Percentiles rank a stretch among this genome's conserved stretches.
phyloP scores from a whole-genome alignment of 2,797 vertebrate species.

The Myotis pilosus region DNA sequence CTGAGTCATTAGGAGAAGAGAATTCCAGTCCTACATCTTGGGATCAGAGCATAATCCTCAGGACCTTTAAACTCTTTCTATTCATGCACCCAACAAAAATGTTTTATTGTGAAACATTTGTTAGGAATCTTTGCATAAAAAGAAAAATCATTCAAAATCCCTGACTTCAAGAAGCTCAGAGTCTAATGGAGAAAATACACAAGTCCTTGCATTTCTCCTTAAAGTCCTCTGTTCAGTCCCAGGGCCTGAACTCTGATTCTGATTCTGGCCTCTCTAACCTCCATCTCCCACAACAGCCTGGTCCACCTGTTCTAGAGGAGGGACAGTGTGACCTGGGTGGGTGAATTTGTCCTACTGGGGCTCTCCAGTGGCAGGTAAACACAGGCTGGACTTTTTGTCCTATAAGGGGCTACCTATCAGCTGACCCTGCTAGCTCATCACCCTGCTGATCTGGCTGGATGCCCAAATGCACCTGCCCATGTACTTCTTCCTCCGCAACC shows the following conservation, averaged over 20 bases:
- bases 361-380: conserved; percentile 18
- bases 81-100: background rate
- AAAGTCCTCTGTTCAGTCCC: background rate
- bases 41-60: background rate
- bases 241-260: background rate
- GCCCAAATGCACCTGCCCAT: background rate
- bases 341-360: background rate
- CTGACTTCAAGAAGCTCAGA: background rate
- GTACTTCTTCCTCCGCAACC: conserved; percentile 58
- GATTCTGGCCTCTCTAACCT: background rate
- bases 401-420: conserved; percentile 37
- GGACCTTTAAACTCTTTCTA: background rate
- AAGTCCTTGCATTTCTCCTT: background rate
- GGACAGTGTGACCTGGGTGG: background rate
- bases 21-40: background rate
- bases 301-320: background rate
- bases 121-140: background rate
- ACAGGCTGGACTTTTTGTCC: conserved; percentile 29
- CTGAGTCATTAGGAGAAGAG: background rate
- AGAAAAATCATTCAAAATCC: background rate
- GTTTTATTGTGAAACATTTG: background rate
- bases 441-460: background rate
- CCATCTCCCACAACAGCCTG: background rate
- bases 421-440: conserved; percentile 44
- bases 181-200: background rate